Percentiles rank a stretch among this genome's conserved stretches.
Evolutionary conservation across 2,113 vertebrate species (phyloP).

Genomic region (Butorides virescens): DNA sequence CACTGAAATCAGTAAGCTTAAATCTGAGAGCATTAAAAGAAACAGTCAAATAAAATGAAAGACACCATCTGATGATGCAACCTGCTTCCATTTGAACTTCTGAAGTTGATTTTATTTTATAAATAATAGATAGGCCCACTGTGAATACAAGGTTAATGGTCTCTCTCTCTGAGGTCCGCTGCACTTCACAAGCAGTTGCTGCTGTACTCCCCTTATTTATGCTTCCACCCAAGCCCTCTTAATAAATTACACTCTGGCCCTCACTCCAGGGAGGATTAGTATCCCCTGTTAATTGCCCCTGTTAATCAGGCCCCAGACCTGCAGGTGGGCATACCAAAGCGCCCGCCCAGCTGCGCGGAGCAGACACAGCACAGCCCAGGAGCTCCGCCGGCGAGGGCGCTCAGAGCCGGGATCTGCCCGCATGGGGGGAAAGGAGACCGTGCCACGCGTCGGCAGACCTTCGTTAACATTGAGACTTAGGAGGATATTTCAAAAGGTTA

Average conservation of each 20-base stretch:
- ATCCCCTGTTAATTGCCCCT: accelerated
- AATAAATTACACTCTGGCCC: not conserved
- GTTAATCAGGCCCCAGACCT: accelerated
- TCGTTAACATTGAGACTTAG: accelerated
- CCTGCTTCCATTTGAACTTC: not conserved
- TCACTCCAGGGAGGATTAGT: not conserved
- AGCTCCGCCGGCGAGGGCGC: accelerated
- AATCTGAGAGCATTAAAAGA: not conserved
- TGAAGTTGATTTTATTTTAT: not conserved
- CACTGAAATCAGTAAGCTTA: not conserved
- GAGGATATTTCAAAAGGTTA: accelerated
- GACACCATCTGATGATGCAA: not conserved
- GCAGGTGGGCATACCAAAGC: accelerated
- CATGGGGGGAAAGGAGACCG: accelerated
- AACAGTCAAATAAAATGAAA: not conserved
- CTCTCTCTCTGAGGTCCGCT: not conserved
- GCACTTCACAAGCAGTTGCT: not conserved
- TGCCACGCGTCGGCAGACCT: accelerated
- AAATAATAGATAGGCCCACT: not conserved
- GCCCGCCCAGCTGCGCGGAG: accelerated
- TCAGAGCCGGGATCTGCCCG: not conserved
- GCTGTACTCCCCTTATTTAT: not conserved
- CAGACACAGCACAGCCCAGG: not conserved
- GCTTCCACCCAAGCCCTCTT: not conserved
- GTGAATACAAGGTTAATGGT: not conserved